phyloP scores from a whole-genome alignment of 2,113 vertebrate species.

The Bagarius yarrelli region DNA sequence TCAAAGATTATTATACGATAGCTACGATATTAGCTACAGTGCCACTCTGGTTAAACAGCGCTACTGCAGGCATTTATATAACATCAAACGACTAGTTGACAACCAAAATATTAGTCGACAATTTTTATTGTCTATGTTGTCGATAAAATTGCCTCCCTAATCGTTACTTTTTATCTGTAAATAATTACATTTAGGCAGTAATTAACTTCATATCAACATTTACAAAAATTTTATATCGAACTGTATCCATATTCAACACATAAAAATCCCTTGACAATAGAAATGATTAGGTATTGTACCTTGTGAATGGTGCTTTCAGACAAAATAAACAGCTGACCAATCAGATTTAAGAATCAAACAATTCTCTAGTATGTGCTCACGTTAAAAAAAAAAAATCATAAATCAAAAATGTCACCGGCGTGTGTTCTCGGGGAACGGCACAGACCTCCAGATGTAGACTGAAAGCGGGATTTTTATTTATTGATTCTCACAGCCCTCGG shows the following conservation, averaged over 20 bases:
- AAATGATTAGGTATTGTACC: not conserved
- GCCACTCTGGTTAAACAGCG: too few relatives aligned
- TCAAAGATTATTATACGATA: too few relatives aligned
- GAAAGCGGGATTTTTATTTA: constrained; percentile 11
- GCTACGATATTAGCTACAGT: too few relatives aligned
- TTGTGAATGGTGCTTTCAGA: not conserved
- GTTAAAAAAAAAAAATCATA: too few relatives aligned
- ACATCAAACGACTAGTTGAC: too few relatives aligned
- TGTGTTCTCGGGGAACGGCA: not conserved
- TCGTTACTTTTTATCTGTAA: not conserved
- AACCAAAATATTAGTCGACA: too few relatives aligned
- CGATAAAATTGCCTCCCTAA: too few relatives aligned
- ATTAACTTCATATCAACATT: too few relatives aligned
- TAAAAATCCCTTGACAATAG: not conserved
- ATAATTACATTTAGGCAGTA: not conserved
- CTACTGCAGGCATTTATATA: too few relatives aligned
- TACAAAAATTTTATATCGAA: not conserved
- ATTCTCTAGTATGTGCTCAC: not conserved
- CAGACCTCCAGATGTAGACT: not conserved
- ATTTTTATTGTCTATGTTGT: too few relatives aligned
- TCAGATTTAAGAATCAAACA: not conserved
- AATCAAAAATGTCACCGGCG: not conserved
- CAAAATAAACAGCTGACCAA: not conserved
- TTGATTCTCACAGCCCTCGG: not conserved
- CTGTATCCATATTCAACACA: too few relatives aligned